Conservation (phyloP, 2,113 vertebrate species). For the Motacilla tschutschensis region DNA sequence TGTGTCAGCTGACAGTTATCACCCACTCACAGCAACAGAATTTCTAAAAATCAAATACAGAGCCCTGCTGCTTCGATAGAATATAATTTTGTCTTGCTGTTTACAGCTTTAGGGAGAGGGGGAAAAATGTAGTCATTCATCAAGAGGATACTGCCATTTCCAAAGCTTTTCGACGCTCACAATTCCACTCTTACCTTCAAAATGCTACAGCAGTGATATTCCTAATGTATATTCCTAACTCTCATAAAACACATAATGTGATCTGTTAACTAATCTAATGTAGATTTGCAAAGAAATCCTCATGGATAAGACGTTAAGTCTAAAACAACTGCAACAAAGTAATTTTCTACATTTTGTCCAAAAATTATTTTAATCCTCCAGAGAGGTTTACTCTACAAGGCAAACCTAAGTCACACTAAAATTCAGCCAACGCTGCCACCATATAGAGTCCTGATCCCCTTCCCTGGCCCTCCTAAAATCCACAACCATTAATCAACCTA, state of each 20-base stretch:
- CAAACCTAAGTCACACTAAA: not conserved
- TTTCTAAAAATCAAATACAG: not conserved
- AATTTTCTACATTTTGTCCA: not conserved
- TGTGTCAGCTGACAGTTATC: not conserved
- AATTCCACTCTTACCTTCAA: not conserved
- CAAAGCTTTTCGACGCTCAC: not conserved
- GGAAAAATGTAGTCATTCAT: not conserved
- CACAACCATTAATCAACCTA: not conserved
- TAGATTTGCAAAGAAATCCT: not conserved
- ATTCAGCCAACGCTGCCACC: not conserved
- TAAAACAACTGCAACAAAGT: not conserved
- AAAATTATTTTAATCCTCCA: not conserved
- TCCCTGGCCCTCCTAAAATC: not conserved
- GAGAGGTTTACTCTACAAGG: not conserved
- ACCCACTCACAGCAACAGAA: not conserved
- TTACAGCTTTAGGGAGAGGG: not conserved
- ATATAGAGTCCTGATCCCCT: not conserved
- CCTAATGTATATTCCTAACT: not conserved
- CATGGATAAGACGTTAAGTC: not conserved
- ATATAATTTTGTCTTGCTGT: not conserved
- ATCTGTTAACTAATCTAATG: not conserved
- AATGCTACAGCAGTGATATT: not conserved
- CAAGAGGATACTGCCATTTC: not conserved
- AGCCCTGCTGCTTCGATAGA: not conserved
- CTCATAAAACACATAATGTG: not conserved